Base-by-base conservation (phyloP, 2,888 invertebrate species). In the Meteorus cinctellus region DNA sequence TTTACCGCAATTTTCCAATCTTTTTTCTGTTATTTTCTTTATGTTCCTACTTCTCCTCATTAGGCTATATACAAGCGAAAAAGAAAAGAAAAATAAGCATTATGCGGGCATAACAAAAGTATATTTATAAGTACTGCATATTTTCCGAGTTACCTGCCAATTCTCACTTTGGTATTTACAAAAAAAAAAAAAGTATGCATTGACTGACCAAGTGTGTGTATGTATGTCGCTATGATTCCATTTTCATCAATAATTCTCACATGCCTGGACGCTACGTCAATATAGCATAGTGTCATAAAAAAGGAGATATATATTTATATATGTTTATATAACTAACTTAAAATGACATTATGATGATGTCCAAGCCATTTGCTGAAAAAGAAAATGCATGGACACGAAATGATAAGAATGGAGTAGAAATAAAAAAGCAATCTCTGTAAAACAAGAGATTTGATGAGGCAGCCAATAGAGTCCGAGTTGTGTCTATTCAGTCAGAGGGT, bases 401-500 rank as follows among this genome's bases (percentile, higher is more conserved):
- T 34, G n/a, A 34, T 36, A 41, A 41, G 16, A 29, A 59, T 70
- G 63, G 31, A 63, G n/a, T 19, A 36, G 67, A 51, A 45, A 31
- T 48, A 31, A 66, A 66, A 51, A 36, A 27, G 27, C 31, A 29
- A 60, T 71, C 51, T 27, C 31, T 60, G 24, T 63, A 48, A 62
- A n/a, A 55, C 45, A 36, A 66, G 34, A 71, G 41, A 36, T 31
- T 65, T 68, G 45, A 19, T 48, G 24, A 59, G 70, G 27, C 16
- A 63, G 27, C 59, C n/a, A 60, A 76, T 24, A 55, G 16, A 48
- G 6, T 31, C 4, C 24, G 51, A 66, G n/a, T 59, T 36, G 63
- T n/a, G 29, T 63, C 59, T 48, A 45, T 67, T 83, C 79, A 85
- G 72, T 87, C 87, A 19, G 83, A 74, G n/a, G 88, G 86, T 48